phyloP scores from a whole-genome alignment of 2,113 vertebrate species.

The human (Homo sapiens) region GRCh38 chr1:192319501-192320000 shows the following conservation, averaged over 20 bases:
- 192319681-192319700: neutral
- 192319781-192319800: neutral
- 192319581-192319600: neutral
- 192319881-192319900: neutral
- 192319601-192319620: neutral
- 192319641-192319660: neutral
- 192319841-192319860: neutral
- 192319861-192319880: neutral
- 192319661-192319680: neutral
- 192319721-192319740: neutral
- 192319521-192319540: neutral
- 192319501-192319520: neutral
- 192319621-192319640: neutral
- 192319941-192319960: neutral
- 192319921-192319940: fast-evolving
- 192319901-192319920: neutral
- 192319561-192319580: neutral
- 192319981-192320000: fast-evolving
- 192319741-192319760: neutral
- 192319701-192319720: neutral
- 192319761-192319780: neutral
- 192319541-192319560: neutral
- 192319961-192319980: neutral
- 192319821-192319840: neutral
- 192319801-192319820: neutral